Evolutionary conservation across 1,140 invertebrate species (phyloP), one percentile per base, ranked within the genome.

Genomic region (Ceratosolen solmsi): DNA sequence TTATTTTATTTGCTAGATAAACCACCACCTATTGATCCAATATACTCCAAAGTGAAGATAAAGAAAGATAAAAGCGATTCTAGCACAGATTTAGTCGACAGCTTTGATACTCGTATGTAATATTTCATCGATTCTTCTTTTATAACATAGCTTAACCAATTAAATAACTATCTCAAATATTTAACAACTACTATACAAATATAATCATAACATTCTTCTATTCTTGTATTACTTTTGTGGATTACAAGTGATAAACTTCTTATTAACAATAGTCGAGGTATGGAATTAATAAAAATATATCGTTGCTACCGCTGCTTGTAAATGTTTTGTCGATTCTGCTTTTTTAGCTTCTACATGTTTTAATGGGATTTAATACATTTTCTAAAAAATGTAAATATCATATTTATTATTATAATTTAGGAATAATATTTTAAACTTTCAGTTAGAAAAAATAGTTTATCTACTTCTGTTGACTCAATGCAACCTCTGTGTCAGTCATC

Each of bases 91-190:
- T 85, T 89, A 82, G 84, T 87, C 82, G 87, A 84, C 82, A 87
- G 86, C 74, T 73, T 86, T 79, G 88, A 90, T 76, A 87, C 85
- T 78, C 85, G 89, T 89, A 87, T 86, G 87, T 89, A 87, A 86
- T 11, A 86, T 84, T 82, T 74, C 51, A 25, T 60, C 63, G 65
- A 76, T 58, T 41, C 33, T 22, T 65, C 49, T 15, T 76, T 80
- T 63, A 9, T 82, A 71, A 76, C 63, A 75, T 15, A 63, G 65
- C 9, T 63, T 73, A 49, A 73, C 41, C 13, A 76, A 38, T 56
- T 20, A 25, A 71, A 49, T 58, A 82, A 38, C 15, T 77, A 82
- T 27, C 51, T 77, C 22, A 49, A 70, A 49, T 22, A 30, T 73
- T 46, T 77, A 77, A 76, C 51, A 76, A 70, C 20, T 56, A 56